Base-by-base conservation (phyloP, 2,797 vertebrate genomes). In the Anas acuta region DNA sequence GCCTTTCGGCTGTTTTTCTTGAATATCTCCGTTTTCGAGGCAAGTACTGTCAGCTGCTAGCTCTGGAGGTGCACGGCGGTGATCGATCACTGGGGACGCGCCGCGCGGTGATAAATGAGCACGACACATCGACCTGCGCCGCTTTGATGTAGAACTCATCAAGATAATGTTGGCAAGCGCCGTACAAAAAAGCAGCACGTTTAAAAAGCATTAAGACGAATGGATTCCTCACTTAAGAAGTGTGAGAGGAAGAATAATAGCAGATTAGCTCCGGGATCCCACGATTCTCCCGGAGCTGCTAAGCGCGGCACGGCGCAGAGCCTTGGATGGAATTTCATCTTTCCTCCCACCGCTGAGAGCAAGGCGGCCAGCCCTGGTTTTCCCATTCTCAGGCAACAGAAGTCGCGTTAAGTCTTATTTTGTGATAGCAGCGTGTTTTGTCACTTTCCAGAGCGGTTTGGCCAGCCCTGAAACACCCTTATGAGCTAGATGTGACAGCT, bases 131-230 rank as follows among this genome's bases (percentile, higher is more conserved):
- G 62, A 91, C 92, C 93, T 67, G 54, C 2, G 72, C 30, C 84
- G 72, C 84, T 97, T 95, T 96, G 94, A 96, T 97, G 78, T 95
- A 9, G 90, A 97, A 95, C 96, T 97, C 95, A 92, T 94, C 93
- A 61, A 95, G 96, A 96, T 97, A 96, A 96, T 94, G 91, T 89
- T 91, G 95, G 91, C 88, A 95, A 95, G 94, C 95, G n/a, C 87
- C 87, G 89, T 60, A 84, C 84, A 92, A 96, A 96, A 96, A 95
- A 92, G 91, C 84, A 84, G 87, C 81, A 2, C 95, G 87, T 88
- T 97, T 95, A 78, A 89, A 92, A 96, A 92, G 87, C 65, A 87
- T 91, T 78, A 91, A 94, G 96, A 95, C 90, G 95, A 92, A 91
- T 92, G 91, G 96, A 93, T 95, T 90, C 89, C 67, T 77, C 12